These are phyloP conservation scores for Acanthaster planci DNA, from an alignment of 35 echinoderm and acorn worm species.

Conservation along the genomic window DNA sequence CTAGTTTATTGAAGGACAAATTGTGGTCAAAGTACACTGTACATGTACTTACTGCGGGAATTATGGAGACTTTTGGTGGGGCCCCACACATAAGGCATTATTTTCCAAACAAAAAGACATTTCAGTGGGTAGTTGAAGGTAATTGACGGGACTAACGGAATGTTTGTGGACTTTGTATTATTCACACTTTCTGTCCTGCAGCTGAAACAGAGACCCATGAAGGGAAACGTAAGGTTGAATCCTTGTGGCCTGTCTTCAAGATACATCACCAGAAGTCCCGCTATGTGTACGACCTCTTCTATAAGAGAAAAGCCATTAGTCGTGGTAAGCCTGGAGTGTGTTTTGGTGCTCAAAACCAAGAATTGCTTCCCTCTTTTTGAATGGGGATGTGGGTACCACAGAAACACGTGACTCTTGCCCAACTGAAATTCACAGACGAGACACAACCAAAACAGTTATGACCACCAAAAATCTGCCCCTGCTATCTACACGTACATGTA, in stretches of 20 bases:
- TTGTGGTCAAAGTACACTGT: no score
- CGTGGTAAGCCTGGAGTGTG: slow-evolving; percentile 55
- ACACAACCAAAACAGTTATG: not conserved
- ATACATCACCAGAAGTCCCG: slow-evolving; percentile 98
- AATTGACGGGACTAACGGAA: no score
- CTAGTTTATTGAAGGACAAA: no score
- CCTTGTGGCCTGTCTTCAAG: slow-evolving; percentile 97
- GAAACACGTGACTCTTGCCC: not conserved
- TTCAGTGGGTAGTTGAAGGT: no score
- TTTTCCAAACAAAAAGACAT: no score
- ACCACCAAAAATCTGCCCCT: not conserved
- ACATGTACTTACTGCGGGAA: no score
- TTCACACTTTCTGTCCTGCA: slow-evolving; percentile 55
- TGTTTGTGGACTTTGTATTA: not conserved
- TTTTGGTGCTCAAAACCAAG: no score
- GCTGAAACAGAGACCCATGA: slow-evolving; percentile 99
- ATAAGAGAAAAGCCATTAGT: slow-evolving; percentile 94
- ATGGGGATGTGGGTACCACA: no score
- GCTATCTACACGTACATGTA: no score
- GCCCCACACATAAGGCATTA: no score
- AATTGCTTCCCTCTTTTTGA: no score
- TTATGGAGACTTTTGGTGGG: no score
- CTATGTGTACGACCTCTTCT: slow-evolving; percentile 97
- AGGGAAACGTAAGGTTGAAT: slow-evolving; percentile 96
- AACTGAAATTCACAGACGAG: not conserved